Base-by-base conservation (phyloP, 2,113 vertebrate species). In the Fulmarus glacialis region DNA sequence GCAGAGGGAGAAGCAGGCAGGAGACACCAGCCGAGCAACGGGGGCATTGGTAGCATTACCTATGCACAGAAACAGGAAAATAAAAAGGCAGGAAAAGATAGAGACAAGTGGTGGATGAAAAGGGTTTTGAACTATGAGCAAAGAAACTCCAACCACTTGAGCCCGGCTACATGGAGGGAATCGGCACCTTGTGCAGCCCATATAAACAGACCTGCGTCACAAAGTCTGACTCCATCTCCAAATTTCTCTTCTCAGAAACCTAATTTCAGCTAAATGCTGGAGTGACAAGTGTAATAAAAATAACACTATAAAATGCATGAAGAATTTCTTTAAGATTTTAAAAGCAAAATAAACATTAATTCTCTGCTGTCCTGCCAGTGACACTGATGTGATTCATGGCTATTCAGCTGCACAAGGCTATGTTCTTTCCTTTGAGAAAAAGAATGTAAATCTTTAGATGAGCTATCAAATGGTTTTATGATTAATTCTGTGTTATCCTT, bases 341-440 rank as follows among this genome's bases (percentile, higher is more conserved):
- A 92, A 88, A 67, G 88, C 59, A 80, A 95, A 95, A 87, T 80
- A 84, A 32, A 82, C 96, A 87, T 93, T 66, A 88, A 95, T 92
- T 73, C 80, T 62, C 63, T 2, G 7, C 48, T 79, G 88, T 62
- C 82, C 32, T 15, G 70, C 19, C 43, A 8, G 48, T 43, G 92
- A 87, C 94, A 88, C 71, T 72, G 94, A 84, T 63, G 87, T 94
- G 97, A 97, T 97, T 94, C 94, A 97, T 87, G 82, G 82, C 50
- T 22, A 18, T n/a, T 53, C 58, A 23, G 50, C 74, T 29, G 60
- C 84, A 93, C 89, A 74, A 94, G 95, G 96, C 86, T 95, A 21
- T 45, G 80, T 53, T 89, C 93, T 85, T 45, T 36, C 89, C 90
- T 56, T 47, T 63, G 82, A 75, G 89, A 71, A 80, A 58, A 85